Evolutionary conservation across 2,888 invertebrate genomes (phyloP).

Genomic region (Zaprionus obscuricornis): DNA sequence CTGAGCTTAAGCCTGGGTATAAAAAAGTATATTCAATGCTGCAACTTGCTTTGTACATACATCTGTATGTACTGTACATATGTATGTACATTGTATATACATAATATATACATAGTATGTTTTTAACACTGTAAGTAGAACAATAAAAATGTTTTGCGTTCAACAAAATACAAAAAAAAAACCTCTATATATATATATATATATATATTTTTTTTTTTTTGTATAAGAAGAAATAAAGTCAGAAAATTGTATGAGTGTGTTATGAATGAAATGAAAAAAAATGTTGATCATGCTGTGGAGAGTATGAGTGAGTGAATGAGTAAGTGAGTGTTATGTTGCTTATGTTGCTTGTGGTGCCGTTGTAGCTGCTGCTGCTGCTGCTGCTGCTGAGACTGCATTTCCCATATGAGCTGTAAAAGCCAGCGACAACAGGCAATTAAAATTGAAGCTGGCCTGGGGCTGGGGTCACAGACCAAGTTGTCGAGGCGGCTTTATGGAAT

Average conservation of each 20-base stretch:
- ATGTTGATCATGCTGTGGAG: slow-evolving; percentile 25
- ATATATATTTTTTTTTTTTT: too few relatives aligned
- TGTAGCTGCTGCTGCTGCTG: neutral
- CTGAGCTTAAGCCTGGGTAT: too few relatives aligned
- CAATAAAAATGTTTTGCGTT: slow-evolving; percentile 36
- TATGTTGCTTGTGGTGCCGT: too few relatives aligned
- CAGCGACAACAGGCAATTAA: slow-evolving; percentile 56
- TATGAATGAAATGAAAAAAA: slow-evolving; percentile 32
- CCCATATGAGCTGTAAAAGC: slow-evolving; percentile 61
- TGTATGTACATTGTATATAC: neutral
- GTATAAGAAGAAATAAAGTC: neutral
- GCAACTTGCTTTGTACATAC: too few relatives aligned
- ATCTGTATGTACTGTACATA: slow-evolving; percentile 7
- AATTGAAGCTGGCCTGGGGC: slow-evolving; percentile 41
- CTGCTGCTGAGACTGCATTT: slow-evolving; percentile 41
- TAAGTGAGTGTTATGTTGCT: too few relatives aligned
- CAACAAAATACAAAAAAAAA: too few relatives aligned
- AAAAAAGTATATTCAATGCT: too few relatives aligned
- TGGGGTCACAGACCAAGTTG: slow-evolving; percentile 32
- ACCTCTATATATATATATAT: too few relatives aligned
- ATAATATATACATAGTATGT: neutral
- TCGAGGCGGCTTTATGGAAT: slow-evolving; percentile 28
- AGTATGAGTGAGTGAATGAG: too few relatives aligned
- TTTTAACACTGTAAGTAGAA: too few relatives aligned
- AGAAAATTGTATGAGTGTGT: slow-evolving; percentile 15